A percentile compares a stretch with the other conserved stretches of the same genome.
Evolutionary conservation across 2,888 invertebrate species (phyloP).

Genomic region (Pantelozetes paolii): DNA sequence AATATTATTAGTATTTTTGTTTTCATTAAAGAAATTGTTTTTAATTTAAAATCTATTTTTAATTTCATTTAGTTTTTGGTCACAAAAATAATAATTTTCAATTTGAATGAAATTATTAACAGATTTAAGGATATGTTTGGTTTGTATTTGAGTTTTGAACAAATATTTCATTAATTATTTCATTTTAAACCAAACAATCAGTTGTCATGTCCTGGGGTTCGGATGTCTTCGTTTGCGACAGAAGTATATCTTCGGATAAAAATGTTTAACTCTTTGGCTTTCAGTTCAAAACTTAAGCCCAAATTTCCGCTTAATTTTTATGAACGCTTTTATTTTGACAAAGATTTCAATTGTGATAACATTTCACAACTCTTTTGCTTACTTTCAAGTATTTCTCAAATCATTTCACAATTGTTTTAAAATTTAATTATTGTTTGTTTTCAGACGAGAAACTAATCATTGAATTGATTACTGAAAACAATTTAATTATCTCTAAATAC

Average conservation of each 20-base stretch:
- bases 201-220: constrained; percentile 17
- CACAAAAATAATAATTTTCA: too few species aligned
- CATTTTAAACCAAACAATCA: not conserved
- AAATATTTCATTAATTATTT: not conserved
- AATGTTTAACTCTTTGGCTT: not conserved
- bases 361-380: not conserved
- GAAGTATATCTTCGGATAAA: not conserved
- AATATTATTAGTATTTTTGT: too few species aligned
- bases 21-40: too few species aligned
- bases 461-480: constrained; percentile 1
- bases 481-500: constrained; percentile 5
- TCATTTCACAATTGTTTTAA: not conserved
- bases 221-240: not conserved
- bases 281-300: not conserved
- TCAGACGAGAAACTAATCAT: not conserved
- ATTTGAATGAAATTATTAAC: not conserved
- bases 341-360: not conserved
- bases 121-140: not conserved
- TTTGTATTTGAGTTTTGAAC: not conserved
- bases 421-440: too few species aligned
- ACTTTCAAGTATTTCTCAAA: not conserved
- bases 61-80: too few species aligned
- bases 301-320: constrained; percentile 19
- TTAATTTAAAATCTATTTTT: too few species aligned
- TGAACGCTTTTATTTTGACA: constrained; percentile 11